These are phyloP conservation scores for Beris morrisii DNA, from an alignment of 2,888 invertebrate species.

Conservation along the genomic window DNA sequence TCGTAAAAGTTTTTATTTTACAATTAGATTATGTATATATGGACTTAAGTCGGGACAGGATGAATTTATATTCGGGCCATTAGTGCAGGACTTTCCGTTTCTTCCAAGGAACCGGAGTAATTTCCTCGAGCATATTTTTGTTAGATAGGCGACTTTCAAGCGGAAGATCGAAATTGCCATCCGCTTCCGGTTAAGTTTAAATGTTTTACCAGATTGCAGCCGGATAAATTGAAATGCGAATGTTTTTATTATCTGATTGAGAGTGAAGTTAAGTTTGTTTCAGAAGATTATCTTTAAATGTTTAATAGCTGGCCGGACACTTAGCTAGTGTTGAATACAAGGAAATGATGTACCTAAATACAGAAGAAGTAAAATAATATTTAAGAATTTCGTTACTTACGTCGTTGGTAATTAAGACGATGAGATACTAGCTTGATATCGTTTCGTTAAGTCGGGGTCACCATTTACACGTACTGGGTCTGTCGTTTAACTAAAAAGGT, in stretches of 20 bases:
- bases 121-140: constrained; percentile 14
- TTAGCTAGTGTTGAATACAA: no score
- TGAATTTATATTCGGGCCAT: constrained; percentile 22
- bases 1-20: constrained; percentile 37
- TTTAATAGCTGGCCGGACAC: no score
- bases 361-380: no score
- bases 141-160: not conserved
- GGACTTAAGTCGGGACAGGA: constrained; percentile 17
- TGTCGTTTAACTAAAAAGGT: no score
- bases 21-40: constrained; percentile 31
- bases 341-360: no score
- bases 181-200: constrained; percentile 13
- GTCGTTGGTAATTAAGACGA: no score
- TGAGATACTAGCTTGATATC: no score
- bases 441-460: no score
- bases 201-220: constrained; percentile 24
- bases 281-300: no score
- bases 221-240: constrained; percentile 19
- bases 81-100: constrained; percentile 6
- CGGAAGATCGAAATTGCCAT: constrained; percentile 7
- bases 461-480: no score
- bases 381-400: no score
- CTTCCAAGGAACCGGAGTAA: constrained; percentile 1
- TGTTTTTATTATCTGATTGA: constrained; percentile 22
- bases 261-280: constrained; percentile 1